These are phyloP conservation scores for Thereva unica DNA, from an alignment of 2,888 invertebrate genomes.

Conservation along the genomic window DNA sequence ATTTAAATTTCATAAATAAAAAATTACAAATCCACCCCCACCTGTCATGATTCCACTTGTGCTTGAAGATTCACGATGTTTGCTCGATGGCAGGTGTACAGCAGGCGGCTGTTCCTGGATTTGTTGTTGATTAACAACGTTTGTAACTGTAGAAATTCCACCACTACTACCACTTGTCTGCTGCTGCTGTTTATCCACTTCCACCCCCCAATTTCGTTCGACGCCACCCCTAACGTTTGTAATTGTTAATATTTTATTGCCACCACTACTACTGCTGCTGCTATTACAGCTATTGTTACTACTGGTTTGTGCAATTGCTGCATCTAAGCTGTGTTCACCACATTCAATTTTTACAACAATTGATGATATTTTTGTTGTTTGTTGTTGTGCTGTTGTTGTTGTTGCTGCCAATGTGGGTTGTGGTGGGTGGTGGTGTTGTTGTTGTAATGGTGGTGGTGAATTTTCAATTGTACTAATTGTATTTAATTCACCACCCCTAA, in stretches of 20 bases:
- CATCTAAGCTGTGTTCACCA: too few relatives aligned
- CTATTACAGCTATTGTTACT: background rate
- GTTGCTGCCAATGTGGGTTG: constrained; percentile 12
- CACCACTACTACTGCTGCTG: background rate
- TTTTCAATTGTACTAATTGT: background rate
- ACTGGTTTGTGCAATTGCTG: too few relatives aligned
- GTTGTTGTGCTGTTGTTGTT: too few relatives aligned
- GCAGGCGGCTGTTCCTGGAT: constrained; percentile 21
- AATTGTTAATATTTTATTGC: background rate
- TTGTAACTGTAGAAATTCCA: too few relatives aligned
- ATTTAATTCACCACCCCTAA: constrained; percentile 24
- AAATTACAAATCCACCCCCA: background rate
- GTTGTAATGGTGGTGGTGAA: background rate
- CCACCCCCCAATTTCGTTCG: too few relatives aligned
- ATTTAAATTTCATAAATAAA: too few relatives aligned
- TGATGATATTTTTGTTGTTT: constrained; percentile 39
- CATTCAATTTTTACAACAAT: constrained; percentile 1
- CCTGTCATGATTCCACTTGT: constrained; percentile 36
- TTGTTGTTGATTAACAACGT: constrained; percentile 2
- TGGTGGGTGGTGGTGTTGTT: background rate
- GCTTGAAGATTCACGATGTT: constrained; percentile 19
- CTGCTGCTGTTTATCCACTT: too few relatives aligned
- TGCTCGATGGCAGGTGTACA: constrained; percentile 33
- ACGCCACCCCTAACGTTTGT: too few relatives aligned
- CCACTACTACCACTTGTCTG: too few relatives aligned